Base-by-base conservation (phyloP, 2,113 vertebrate species). In the Xiphophorus hellerii region DNA sequence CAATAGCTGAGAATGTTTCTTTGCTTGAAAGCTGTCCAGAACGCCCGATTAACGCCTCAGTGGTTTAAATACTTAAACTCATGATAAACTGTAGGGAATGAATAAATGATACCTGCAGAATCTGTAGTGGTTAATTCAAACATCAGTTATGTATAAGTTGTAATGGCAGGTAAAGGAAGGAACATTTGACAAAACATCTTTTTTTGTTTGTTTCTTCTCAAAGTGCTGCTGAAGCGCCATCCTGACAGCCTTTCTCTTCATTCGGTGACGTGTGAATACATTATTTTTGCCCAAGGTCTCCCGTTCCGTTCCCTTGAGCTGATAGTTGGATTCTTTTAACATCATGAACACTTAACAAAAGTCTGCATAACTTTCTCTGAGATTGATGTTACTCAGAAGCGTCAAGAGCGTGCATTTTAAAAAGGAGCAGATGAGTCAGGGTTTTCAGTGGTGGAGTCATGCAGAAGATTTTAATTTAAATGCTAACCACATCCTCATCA, bases 391-490 rank as follows among this genome's bases (percentile, higher is more conserved):
- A 25, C 28, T 73, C 29, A 61, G 0, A n/a, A 62, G 28, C 28
- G 28, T 54, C 25, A 30, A 0, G 0, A 9, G 7, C 5, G 0
- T 62, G 2, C 5, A n/a, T 44, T 29, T 60, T 17, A 20, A 62
- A 35, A 60, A 42, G 35, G 48, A 14, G 20, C 27, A n/a, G 33
- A 61, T 42, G 14, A 65, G 20, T 64, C 15, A 17, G 31, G 29
- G 62, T 22, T 64, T 64, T 58, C 51, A 11, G 25, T 58, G 51
- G 22, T 11, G 22, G 6, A 58, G 51, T 58, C 51, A n/a, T 58
- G 51, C 51, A 58, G 22, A 58, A 58, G 51, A n/a, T 25, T 58
- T 58, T 58, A 58, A 58, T 58, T n/a, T 58, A 58, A 58, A n/a
- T 25, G 51, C 51, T 48, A 58, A 58, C 51, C 51, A 58, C 20